phyloP scores from a whole-genome alignment of 2,888 invertebrate genomes.

The Melanostoma scalare region DNA sequence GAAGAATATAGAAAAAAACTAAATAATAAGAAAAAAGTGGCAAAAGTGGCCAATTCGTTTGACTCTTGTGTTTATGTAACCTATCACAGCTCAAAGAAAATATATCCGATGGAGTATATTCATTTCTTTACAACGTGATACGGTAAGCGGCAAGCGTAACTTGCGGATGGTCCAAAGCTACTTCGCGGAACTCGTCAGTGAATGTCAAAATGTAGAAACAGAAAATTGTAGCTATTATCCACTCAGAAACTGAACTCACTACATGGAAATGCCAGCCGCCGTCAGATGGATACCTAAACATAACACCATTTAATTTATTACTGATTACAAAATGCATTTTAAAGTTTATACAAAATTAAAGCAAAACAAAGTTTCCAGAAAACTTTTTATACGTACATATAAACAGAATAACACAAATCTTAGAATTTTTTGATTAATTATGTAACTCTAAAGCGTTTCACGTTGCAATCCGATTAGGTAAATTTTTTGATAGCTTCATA shows the following conservation, averaged over 20 bases:
- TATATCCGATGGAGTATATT: constrained; percentile 9
- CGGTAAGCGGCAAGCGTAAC: constrained; percentile 78
- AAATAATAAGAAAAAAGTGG: constrained; percentile 7
- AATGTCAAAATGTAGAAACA: constrained; percentile 86
- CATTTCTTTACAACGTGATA: constrained; percentile 75
- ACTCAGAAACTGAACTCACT: constrained; percentile 86
- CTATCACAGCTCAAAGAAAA: constrained; percentile 67
- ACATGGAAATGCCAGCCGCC: constrained; percentile 87
- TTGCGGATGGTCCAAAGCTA: constrained; percentile 83
- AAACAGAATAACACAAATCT: no score
- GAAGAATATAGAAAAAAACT: constrained; percentile 22
- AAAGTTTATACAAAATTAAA: no score
- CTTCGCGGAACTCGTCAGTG: constrained; percentile 85
- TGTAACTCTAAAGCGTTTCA: no score
- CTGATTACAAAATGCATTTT: no score
- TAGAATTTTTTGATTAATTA: no score
- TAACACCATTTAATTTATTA: not conserved
- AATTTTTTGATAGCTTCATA: no score
- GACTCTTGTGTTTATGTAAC: constrained; percentile 24
- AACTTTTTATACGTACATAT: no score
- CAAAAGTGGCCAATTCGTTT: constrained; percentile 21
- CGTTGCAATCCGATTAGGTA: no score
- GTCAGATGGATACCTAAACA: constrained; percentile 82
- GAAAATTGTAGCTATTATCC: constrained; percentile 86
- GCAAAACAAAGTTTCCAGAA: no score